Evolutionary conservation across 2,888 invertebrate species (phyloP), one percentile per base, ranked within the genome.

Genomic region (Ptilodon capucinus): DNA sequence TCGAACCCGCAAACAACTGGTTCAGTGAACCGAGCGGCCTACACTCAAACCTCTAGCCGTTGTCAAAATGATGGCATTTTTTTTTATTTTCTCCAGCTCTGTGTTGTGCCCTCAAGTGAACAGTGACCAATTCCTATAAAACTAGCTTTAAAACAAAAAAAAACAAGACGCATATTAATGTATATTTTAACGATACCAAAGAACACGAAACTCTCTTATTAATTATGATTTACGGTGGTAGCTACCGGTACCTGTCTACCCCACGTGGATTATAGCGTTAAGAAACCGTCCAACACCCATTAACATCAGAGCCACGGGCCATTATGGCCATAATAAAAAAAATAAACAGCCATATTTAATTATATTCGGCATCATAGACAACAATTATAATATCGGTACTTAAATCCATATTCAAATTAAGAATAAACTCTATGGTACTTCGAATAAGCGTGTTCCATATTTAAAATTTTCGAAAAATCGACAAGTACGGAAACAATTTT

Each of bases 321-420:
- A 53, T 56, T 55, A 60, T 52, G 49, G 43, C 50, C 44, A 53
- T 52, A 61, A 60, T 71, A 70, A 71, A 64, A 60, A 52, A 56
- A 58, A 57, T 66, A 68, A 66, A 65, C 45, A 11, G 46, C 48
- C 58, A 34, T 16, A 17, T 32, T 13, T 17, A 35, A 35, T 8
- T 17, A 9, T 11, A 4, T 36, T 18, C 2, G 17, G 11, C 11
- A 18, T 11, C 16, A 36, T 36, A 2, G 36, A 17, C 36, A 11
- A 11, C 14, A 18, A 18, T 13, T 34, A 34, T 14, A n/a, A n/a
- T n/a, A n/a, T n/a, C n/a, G n/a, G n/a, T 34, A 14, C 8, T n/a
- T n/a, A n/a, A n/a, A n/a, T n/a, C n/a, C n/a, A n/a, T n/a, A n/a
- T n/a, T 4, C 34, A 14, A 13, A 34, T 14, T 11, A 34, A 14